Evolutionary conservation across 2,888 invertebrate genomes (phyloP).

Genomic region (Pseudoips prasinana): DNA sequence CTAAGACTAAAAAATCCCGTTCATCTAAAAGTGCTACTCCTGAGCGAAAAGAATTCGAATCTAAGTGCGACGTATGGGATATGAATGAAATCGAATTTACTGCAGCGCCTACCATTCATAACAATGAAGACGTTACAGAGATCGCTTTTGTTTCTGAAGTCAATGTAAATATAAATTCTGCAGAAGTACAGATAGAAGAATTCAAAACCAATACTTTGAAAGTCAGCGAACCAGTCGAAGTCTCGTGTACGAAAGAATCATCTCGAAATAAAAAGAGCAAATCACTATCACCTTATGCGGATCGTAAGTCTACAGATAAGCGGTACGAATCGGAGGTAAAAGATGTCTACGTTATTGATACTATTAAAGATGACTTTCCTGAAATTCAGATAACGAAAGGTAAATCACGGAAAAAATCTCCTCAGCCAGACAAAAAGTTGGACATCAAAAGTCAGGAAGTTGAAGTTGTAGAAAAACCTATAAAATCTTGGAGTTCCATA

Average conservation of each 20-base stretch:
- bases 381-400: constrained; percentile 72
- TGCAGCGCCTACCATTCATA: constrained; percentile 24
- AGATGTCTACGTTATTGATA: constrained; percentile 72
- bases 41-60: constrained; percentile 39
- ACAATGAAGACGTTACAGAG: constrained; percentile 19
- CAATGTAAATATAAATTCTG: constrained; percentile 24
- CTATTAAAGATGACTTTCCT: constrained; percentile 70
- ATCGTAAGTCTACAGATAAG: constrained; percentile 51
- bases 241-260: constrained; percentile 39
- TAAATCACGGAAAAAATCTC: constrained; percentile 62
- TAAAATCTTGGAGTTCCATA: constrained; percentile 80
- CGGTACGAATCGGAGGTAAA: constrained; percentile 49
- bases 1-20: constrained; percentile 57
- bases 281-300: constrained; percentile 55
- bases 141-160: constrained; percentile 32
- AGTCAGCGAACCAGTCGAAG: constrained; percentile 34
- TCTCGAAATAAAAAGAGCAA: constrained; percentile 58
- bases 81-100: constrained; percentile 33
- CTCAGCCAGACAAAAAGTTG: constrained; percentile 48
- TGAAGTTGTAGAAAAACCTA: constrained; percentile 45
- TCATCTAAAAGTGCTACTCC: constrained; percentile 53
- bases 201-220: constrained; percentile 25
- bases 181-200: constrained; percentile 31
- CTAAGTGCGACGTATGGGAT: constrained; percentile 30
- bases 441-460: constrained; percentile 39